phyloP scores from a whole-genome alignment of 2,797 vertebrate genomes.

The Salarias fasciatus region DNA sequence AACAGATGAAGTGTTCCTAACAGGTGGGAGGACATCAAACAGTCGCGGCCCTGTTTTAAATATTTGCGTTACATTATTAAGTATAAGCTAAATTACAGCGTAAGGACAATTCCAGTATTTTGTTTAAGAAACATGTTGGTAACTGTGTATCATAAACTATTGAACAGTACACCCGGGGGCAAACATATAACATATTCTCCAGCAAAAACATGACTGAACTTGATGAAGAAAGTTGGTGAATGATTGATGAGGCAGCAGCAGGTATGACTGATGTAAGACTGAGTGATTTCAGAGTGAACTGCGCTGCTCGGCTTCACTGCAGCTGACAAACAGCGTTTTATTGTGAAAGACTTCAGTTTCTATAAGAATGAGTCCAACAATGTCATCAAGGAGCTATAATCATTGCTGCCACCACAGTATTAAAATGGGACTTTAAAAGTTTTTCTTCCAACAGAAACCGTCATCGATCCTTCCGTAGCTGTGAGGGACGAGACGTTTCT shows the following conservation, averaged over 20 bases:
- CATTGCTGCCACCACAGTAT: no score
- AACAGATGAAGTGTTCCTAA: background rate
- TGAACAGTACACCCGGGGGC: background rate
- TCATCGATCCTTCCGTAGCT: no score
- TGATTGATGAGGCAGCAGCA: conserved; percentile 37
- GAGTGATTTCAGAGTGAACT: background rate
- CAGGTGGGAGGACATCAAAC: background rate
- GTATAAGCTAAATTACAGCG: background rate
- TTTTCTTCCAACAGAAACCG: no score
- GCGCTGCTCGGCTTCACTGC: background rate
- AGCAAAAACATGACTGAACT: conserved; percentile 10
- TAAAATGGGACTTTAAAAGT: no score
- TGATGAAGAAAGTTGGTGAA: conserved; percentile 30
- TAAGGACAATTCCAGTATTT: background rate
- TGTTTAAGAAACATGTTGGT: conserved; percentile 21
- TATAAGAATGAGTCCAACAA: no score
- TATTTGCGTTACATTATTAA: conserved; percentile 4
- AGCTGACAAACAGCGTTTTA: background rate
- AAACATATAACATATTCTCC: background rate
- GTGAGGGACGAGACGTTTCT: no score
- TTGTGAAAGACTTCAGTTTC: no score
- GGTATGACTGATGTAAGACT: background rate
- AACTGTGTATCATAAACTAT: conserved; percentile 21
- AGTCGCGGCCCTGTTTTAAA: background rate
- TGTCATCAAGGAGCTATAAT: no score